phyloP scores from a whole-genome alignment of 1,140 invertebrate species.

The Drosophila insularis region DNA sequence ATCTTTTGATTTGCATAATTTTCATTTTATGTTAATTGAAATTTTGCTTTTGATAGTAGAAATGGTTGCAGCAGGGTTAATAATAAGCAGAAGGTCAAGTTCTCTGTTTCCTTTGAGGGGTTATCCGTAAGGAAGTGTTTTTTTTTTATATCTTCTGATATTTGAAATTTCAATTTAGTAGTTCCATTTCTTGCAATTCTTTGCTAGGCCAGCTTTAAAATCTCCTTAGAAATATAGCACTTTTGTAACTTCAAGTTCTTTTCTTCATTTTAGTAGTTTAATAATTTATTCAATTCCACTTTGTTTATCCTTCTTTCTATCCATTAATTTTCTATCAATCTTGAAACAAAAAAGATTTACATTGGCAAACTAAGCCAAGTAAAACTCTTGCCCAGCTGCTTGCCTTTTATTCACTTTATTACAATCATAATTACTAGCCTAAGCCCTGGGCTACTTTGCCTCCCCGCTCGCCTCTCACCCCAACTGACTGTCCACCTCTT shows the following conservation, averaged over 20 bases:
- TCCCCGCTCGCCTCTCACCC: not conserved
- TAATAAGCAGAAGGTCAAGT: not conserved
- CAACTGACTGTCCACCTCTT: not conserved
- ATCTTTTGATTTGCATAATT: constrained; percentile 61
- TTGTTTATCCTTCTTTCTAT: not conserved
- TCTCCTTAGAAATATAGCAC: too few species aligned
- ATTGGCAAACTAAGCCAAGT: constrained; percentile 51
- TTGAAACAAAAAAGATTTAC: constrained; percentile 54
- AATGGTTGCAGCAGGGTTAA: constrained; percentile 1
- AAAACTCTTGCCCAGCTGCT: constrained; percentile 29
- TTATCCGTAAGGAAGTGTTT: too few species aligned
- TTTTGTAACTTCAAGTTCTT: not conserved
- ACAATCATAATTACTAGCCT: constrained; percentile 68
- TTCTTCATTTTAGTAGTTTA: not conserved
- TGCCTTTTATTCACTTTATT: constrained; percentile 40
- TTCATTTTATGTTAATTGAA: constrained; percentile 19
- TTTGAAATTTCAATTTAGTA: too few species aligned
- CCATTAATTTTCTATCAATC: constrained; percentile 10
- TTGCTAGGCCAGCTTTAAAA: too few species aligned
- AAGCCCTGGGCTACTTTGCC: constrained; percentile 19
- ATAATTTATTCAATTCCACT: constrained; percentile 1
- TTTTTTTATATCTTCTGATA: too few species aligned
- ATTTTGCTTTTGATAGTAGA: not conserved
- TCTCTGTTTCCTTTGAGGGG: not conserved
- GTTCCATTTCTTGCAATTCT: too few species aligned